These are phyloP conservation scores for Drosophila mayri DNA, from an alignment of 1,140 invertebrate species.

Conservation along the genomic window DNA sequence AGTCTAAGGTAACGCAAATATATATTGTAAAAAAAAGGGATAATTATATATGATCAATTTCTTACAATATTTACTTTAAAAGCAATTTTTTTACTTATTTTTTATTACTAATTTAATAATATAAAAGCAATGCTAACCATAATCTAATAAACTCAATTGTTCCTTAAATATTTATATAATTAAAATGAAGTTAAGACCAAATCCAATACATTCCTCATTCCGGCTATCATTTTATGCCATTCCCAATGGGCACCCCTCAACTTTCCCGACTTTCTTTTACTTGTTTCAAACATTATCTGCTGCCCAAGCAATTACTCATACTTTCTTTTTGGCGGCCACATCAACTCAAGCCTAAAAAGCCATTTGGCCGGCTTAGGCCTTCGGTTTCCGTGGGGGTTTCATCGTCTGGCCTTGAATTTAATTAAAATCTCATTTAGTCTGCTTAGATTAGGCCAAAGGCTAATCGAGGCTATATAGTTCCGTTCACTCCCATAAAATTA, in stretches of 20 bases:
- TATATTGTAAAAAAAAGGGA: not conserved
- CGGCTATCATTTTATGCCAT: not conserved
- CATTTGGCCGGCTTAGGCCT: slow-evolving; percentile 24
- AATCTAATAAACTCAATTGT: not conserved
- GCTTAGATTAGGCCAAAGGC: slow-evolving; percentile 46
- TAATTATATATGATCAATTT: not conserved
- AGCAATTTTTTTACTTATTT: too few species aligned
- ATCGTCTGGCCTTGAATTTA: slow-evolving; percentile 71
- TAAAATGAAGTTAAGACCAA: not conserved
- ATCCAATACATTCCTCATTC: not conserved
- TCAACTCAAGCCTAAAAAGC: slow-evolving; percentile 50
- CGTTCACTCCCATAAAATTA: slow-evolving; percentile 6
- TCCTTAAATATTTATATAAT: not conserved
- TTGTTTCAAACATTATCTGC: slow-evolving; percentile 26
- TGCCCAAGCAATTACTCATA: slow-evolving; percentile 47
- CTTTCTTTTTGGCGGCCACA: slow-evolving; percentile 25
- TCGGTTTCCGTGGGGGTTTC: slow-evolving; percentile 27
- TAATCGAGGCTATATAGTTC: slow-evolving; percentile 41
- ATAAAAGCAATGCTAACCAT: not conserved
- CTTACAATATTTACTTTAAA: too few species aligned
- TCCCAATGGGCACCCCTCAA: not conserved
- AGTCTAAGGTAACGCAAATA: not conserved
- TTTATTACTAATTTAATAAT: not conserved
- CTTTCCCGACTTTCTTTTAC: not conserved
- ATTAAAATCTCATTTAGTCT: slow-evolving; percentile 72